Conservation (phyloP, 2,113 vertebrate species). For the Chionodraco myersi region DNA sequence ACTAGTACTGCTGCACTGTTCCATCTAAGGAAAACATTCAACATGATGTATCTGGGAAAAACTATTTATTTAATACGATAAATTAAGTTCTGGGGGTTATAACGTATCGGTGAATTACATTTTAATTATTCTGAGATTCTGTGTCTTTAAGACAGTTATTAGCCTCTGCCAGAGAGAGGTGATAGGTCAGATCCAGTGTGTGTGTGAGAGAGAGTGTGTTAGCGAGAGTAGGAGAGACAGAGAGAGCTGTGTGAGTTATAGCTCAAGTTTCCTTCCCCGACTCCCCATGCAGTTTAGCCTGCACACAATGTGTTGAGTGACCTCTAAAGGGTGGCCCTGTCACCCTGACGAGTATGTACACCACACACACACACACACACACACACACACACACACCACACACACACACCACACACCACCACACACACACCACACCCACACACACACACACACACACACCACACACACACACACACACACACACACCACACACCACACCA, state of each 20-base stretch:
- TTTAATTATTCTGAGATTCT: slow-evolving; percentile 14
- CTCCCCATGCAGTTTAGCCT: slow-evolving; percentile 70
- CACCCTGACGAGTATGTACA: slow-evolving; percentile 65
- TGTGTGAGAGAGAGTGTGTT: slow-evolving; percentile 23
- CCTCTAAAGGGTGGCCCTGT: slow-evolving; percentile 81
- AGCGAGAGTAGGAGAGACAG: background rate
- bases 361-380: background rate
- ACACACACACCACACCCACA: background rate
- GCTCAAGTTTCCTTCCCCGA: slow-evolving; percentile 77
- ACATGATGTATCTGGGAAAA: no score
- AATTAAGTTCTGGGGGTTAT: slow-evolving; percentile 7
- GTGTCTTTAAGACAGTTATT: slow-evolving; percentile 57
- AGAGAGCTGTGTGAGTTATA: slow-evolving; percentile 71
- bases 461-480: slow-evolving; percentile 17
- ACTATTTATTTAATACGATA: no score
- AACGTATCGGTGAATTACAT: slow-evolving; percentile 24
- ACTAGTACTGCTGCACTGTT: background rate
- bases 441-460: slow-evolving; percentile 2
- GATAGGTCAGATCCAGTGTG: slow-evolving; percentile 60
- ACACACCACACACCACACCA: background rate
- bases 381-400: background rate
- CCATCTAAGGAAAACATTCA: background rate
- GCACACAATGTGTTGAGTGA: slow-evolving; percentile 80
- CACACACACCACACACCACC: slow-evolving; percentile 10
- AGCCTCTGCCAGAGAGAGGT: slow-evolving; percentile 52